Base-by-base conservation (phyloP, 23 tunicate species). In the Corella eumyota region DNA sequence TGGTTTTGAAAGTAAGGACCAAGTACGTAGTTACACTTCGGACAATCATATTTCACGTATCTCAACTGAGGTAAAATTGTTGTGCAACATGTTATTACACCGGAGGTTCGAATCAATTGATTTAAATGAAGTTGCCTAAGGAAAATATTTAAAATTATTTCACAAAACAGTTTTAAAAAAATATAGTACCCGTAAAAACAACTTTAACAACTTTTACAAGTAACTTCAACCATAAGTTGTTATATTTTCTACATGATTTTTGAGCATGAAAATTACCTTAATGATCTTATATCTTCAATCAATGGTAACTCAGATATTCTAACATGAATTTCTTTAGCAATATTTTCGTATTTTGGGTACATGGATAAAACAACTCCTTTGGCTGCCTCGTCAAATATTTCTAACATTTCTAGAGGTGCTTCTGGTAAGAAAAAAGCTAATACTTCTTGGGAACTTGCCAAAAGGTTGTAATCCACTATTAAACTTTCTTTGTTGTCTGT, bases 1-100 rank as follows among this genome's bases (percentile, higher is more conserved):
- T 93, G 99, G 1, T 75, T 93, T 59, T 93, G 99, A 28, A 88
- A 76, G 68, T 73, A 93, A 5, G 99, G 99, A 2, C 99, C 99
- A 19, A 93, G 68, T 7, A 93, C 62, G 68, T 80, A 71, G 21
- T 66, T 69, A 46, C 99, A 93, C 59, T 93, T 93, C 34, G 94
- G 54, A 36, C 99, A 93, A 47, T 87, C 86, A 65, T 71, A 93
- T 34, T 93, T 79, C 15, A 93, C 82, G 40, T 60, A 72, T 3
- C 99, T 73, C 47, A 93, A 72, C 45, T 93, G 99, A 30, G 99
- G 99, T 45, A 93, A 55, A 28, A 93, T 87, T 22, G 95, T 87
- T n/a, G 99, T 93, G 58, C 90, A 77, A 38, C 85, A 58, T 11
- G 82, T 84, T 20, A 93, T 71, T 15, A 93, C 99, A 26, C 99